Evolutionary conservation across 2,888 invertebrate genomes (phyloP).

Genomic region (Hypolimnas misippus): DNA sequence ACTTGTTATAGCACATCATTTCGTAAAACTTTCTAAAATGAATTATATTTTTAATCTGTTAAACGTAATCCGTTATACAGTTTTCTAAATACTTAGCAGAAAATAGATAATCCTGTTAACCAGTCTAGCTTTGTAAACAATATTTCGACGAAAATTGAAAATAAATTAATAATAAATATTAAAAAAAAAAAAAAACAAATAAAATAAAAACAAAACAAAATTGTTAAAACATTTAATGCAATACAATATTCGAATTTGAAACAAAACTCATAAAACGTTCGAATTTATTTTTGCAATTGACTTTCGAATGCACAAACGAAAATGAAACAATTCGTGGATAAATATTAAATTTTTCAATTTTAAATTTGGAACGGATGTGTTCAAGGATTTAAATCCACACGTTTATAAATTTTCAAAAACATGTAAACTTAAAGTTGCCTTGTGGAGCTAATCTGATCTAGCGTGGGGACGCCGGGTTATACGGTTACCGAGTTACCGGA

Average conservation of each 20-base stretch:
- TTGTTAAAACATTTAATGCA: too few species aligned
- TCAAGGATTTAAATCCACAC: too few species aligned
- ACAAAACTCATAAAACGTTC: not conserved
- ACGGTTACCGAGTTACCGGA: constrained; percentile 40
- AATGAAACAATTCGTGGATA: not conserved
- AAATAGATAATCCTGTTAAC: too few species aligned
- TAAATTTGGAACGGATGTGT: too few species aligned
- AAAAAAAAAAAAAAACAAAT: too few species aligned
- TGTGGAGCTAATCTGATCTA: constrained; percentile 17
- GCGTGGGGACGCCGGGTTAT: constrained; percentile 25
- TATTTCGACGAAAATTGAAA: too few species aligned
- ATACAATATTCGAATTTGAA: not conserved
- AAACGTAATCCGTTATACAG: too few species aligned
- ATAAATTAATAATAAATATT: too few species aligned
- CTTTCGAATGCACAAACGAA: not conserved
- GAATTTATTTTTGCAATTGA: not conserved
- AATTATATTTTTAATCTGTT: not conserved
- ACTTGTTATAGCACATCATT: not conserved
- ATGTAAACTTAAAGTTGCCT: constrained; percentile 6
- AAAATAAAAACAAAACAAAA: too few species aligned
- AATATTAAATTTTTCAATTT: too few species aligned
- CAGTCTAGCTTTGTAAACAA: too few species aligned
- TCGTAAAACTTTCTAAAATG: not conserved
- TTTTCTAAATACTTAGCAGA: too few species aligned
- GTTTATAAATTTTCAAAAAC: constrained; percentile 3